A percentile compares a stretch with the other conserved stretches of the same genome.
phyloP scores from a whole-genome alignment of 2,888 invertebrate species.

The Mechanitis messenoides region DNA sequence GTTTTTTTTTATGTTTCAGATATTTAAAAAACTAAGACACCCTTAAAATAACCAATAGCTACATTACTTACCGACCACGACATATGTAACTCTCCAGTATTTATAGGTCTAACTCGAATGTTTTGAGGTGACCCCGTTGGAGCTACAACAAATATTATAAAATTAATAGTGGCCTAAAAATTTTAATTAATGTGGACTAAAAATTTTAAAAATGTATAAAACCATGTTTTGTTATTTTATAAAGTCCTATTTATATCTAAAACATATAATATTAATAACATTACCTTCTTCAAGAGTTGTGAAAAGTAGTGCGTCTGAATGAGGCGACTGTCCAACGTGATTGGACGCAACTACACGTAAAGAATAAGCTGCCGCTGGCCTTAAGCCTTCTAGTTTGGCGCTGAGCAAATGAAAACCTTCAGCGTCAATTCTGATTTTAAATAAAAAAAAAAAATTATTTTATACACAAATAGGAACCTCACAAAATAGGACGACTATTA shows the following conservation, averaged over 20 bases:
- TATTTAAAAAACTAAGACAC: too few species aligned
- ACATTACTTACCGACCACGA: conserved; percentile 80
- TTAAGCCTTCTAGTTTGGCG: conserved; percentile 69
- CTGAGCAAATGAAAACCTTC: conserved; percentile 36
- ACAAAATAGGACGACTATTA: not conserved
- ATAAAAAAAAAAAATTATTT: conserved; percentile 8
- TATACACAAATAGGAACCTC: not conserved
- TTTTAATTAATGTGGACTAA: too few species aligned
- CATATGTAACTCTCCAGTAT: conserved; percentile 80
- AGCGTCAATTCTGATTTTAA: conserved; percentile 34
- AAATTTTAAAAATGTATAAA: too few species aligned
- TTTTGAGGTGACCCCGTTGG: conserved; percentile 83
- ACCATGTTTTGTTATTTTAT: not conserved
- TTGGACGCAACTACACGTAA: conserved; percentile 82
- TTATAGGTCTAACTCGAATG: conserved; percentile 80
- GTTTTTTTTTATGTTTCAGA: too few species aligned
- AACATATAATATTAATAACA: not conserved
- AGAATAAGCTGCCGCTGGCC: conserved; percentile 82
- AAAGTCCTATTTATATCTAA: not conserved
- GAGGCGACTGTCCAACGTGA: conserved; percentile 82
- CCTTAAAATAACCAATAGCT: too few species aligned
- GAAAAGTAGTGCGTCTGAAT: conserved; percentile 80
- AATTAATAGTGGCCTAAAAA: not conserved
- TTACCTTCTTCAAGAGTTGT: conserved; percentile 85
- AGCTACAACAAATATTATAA: conserved; percentile 48